Conservation (phyloP, 92 coral and sea anemone genomes). For the Micromussa lordhowensis region DNA sequence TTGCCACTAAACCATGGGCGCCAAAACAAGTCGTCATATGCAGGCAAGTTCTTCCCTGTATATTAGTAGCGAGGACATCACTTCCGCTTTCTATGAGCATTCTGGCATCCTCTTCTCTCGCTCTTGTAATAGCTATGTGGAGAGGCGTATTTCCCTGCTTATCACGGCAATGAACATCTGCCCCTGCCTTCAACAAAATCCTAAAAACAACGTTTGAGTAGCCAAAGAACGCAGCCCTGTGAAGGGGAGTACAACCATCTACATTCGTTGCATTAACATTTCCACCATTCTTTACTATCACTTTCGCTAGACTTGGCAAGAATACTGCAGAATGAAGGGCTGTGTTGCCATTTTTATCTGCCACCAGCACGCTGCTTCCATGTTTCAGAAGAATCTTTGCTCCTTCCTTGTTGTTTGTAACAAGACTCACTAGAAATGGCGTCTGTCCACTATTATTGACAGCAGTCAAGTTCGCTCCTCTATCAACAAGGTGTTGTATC, state of each 20-base stretch:
- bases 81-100: background rate
- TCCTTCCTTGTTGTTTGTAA: background rate
- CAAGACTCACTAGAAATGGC: conserved; percentile 39
- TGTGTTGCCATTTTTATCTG: conserved; percentile 21
- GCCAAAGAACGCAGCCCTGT: background rate
- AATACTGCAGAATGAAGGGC: conserved; percentile 13
- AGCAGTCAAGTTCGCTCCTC: conserved; percentile 60
- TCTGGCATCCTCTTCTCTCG: background rate
- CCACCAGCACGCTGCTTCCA: background rate
- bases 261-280: conserved; percentile 63
- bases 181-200: background rate
- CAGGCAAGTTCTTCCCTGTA: background rate
- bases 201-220: background rate
- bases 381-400: background rate
- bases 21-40: background rate
- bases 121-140: background rate
- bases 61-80: background rate
- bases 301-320: background rate
- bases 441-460: conserved; percentile 18
- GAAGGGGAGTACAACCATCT: conserved; percentile 54
- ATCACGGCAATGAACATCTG: background rate
- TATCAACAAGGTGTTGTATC: conserved; percentile 47
- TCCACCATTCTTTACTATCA: background rate
- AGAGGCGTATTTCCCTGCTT: conserved; percentile 11
- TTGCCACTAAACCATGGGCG: background rate